A percentile compares a stretch with the other conserved stretches of the same genome.
Conservation (phyloP, 2,888 invertebrate species). For the Parapristionchus giblindavisi region DNA sequence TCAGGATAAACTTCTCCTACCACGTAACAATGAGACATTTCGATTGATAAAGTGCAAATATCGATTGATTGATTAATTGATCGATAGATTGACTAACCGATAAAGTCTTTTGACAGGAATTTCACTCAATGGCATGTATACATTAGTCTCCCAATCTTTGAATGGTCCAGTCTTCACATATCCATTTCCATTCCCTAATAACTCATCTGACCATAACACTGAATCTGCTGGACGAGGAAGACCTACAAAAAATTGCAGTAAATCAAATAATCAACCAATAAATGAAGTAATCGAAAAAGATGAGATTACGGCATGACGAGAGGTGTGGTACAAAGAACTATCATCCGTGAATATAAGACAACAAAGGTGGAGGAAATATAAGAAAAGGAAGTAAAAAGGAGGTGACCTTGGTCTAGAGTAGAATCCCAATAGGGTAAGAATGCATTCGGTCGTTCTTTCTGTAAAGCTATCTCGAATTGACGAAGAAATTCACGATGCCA, state of each 20-base stretch:
- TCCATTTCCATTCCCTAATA: constrained; percentile 68
- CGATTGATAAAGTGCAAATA: constrained; percentile 18
- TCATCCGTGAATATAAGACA: background rate
- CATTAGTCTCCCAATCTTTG: constrained; percentile 66
- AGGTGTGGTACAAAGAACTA: background rate
- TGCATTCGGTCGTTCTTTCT: constrained; percentile 60
- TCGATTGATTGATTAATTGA: background rate
- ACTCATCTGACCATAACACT: constrained; percentile 65
- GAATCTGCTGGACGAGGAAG: constrained; percentile 67
- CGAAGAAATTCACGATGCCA: constrained; percentile 69
- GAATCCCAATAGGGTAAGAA: constrained; percentile 68
- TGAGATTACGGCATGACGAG: background rate
- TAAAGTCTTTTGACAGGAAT: constrained; percentile 66
- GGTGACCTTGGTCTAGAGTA: constrained; percentile 64
- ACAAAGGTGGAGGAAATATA: background rate
- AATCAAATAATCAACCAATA: no score
- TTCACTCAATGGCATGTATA: constrained; percentile 65
- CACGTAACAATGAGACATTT: background rate
- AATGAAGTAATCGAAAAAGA: background rate
- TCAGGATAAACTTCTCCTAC: no score
- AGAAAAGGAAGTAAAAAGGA: no score
- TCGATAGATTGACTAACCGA: constrained; percentile 45
- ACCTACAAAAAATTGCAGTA: constrained; percentile 46
- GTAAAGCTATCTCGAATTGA: constrained; percentile 67
- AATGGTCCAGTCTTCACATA: constrained; percentile 50